These are phyloP conservation scores for Sceliomorpha sp. DNA, from an alignment of 2,888 invertebrate genomes.

Conservation along the genomic window DNA sequence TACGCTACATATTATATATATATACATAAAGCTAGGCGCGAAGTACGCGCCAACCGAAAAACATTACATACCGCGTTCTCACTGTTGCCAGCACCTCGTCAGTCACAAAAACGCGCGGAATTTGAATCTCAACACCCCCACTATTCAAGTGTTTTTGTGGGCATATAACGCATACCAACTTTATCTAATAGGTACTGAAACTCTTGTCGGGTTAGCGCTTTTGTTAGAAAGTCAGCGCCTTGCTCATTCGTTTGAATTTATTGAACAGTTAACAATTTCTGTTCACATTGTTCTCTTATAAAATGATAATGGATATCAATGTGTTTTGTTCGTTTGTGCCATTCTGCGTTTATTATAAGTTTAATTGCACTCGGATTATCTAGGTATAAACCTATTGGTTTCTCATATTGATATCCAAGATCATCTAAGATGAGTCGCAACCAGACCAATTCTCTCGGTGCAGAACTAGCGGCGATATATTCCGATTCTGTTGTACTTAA, in stretches of 20 bases:
- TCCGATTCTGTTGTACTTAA: constrained; percentile 48
- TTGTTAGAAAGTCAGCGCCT: constrained; percentile 18
- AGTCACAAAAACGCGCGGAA: constrained; percentile 14
- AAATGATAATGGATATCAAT: constrained; percentile 48
- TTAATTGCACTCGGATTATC: constrained; percentile 52
- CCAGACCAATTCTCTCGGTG: constrained; percentile 35
- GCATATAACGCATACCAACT: constrained; percentile 11
- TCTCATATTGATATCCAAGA: constrained; percentile 25
- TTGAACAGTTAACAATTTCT: constrained; percentile 17
- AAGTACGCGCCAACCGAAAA: too few relatives aligned
- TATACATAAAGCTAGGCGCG: too few relatives aligned
- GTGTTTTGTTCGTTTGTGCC: constrained; percentile 53
- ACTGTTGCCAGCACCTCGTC: too few relatives aligned
- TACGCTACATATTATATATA: too few relatives aligned
- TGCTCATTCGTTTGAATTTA: constrained; percentile 30
- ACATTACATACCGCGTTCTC: too few relatives aligned
- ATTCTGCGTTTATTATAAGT: constrained; percentile 42
- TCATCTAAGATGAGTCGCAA: constrained; percentile 37
- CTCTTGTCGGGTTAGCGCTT: constrained; percentile 9
- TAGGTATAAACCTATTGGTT: constrained; percentile 14
- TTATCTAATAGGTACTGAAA: constrained; percentile 7
- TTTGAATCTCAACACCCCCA: constrained; percentile 14
- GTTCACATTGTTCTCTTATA: constrained; percentile 33
- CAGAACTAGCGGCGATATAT: constrained; percentile 48
- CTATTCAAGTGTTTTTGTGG: constrained; percentile 8